These are phyloP conservation scores for Andrena camellia DNA, from an alignment of 2,888 invertebrate species.

Conservation along the genomic window DNA sequence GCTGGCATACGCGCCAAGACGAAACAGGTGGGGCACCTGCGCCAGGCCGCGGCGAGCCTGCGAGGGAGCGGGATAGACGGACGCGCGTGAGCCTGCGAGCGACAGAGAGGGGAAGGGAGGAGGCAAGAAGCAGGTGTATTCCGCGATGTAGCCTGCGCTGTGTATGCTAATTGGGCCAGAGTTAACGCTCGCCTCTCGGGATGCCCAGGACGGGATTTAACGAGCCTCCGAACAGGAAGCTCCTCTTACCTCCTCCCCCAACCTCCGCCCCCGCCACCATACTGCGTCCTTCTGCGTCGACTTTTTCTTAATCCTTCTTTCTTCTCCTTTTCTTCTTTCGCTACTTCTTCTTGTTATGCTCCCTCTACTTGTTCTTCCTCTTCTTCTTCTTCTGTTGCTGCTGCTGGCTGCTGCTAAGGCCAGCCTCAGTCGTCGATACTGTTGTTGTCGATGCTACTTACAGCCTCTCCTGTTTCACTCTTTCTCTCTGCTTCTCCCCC, in stretches of 20 bases:
- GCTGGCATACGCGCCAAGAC: constrained; percentile 59
- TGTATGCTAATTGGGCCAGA: constrained; percentile 84
- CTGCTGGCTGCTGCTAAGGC: constrained; percentile 40
- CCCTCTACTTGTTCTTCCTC: constrained; percentile 23
- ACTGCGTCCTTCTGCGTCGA: constrained; percentile 39
- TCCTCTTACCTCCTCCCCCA: constrained; percentile 64
- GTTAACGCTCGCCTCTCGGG: constrained; percentile 77
- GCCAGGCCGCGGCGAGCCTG: constrained; percentile 72
- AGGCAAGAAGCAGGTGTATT: constrained; percentile 79
- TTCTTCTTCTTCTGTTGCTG: constrained; percentile 21
- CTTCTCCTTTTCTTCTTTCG: constrained; percentile 48
- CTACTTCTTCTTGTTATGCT: constrained; percentile 26
- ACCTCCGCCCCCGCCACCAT: constrained; percentile 44
- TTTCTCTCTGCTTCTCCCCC: background rate
- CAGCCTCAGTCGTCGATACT: constrained; percentile 57
- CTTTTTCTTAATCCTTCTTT: constrained; percentile 56
- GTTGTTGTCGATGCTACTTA: constrained; percentile 59
- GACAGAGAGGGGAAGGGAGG: constrained; percentile 27
- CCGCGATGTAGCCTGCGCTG: constrained; percentile 79
- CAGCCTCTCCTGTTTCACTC: constrained; percentile 16
- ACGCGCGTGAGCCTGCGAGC: background rate
- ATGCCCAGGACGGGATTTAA: constrained; percentile 81
- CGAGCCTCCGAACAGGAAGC: constrained; percentile 81
- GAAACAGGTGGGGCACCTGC: constrained; percentile 85
- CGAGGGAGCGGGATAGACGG: constrained; percentile 52